A percentile compares a stretch with the other conserved stretches of the same genome.
Evolutionary conservation across 2,113 vertebrate genomes (phyloP).

Genomic region (Sylvilagus bachmani): DNA sequence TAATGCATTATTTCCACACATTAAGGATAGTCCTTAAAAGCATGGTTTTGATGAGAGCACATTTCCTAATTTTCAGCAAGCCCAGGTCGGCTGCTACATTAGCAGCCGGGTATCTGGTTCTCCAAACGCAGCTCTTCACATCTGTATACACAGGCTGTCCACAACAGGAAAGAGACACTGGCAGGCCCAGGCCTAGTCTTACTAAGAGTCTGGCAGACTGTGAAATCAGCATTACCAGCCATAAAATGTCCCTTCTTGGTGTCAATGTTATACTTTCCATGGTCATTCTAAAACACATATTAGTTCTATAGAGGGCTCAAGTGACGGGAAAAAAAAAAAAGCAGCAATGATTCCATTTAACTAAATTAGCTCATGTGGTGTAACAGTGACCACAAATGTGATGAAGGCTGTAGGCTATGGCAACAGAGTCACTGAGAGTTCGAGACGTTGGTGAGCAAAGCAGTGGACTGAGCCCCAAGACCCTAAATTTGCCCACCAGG

Average conservation of each 20-base stretch:
- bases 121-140: not conserved
- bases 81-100: not conserved
- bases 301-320: not conserved
- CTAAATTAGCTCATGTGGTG: conserved; percentile 16
- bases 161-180: not conserved
- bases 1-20: conserved; percentile 35
- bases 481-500: not conserved
- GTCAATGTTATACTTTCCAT: not conserved
- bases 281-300: conserved; percentile 43
- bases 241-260: conserved; percentile 1
- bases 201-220: not conserved
- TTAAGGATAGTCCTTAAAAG: conserved; percentile 51
- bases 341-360: conserved; percentile 19
- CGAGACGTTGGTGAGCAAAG: not conserved
- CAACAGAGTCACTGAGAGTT: not conserved
- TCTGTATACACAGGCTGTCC: not conserved
- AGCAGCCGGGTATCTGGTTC: not conserved
- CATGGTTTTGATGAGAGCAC: conserved; percentile 34
- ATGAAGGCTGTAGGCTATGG: not conserved
- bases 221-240: not conserved
- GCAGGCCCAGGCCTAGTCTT: not conserved
- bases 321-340: conserved; percentile 12
- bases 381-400: not conserved
- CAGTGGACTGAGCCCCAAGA: not conserved
- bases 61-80: conserved; percentile 28